phyloP scores from a whole-genome alignment of 2,888 invertebrate genomes.

The Pterobdella sp. region DNA sequence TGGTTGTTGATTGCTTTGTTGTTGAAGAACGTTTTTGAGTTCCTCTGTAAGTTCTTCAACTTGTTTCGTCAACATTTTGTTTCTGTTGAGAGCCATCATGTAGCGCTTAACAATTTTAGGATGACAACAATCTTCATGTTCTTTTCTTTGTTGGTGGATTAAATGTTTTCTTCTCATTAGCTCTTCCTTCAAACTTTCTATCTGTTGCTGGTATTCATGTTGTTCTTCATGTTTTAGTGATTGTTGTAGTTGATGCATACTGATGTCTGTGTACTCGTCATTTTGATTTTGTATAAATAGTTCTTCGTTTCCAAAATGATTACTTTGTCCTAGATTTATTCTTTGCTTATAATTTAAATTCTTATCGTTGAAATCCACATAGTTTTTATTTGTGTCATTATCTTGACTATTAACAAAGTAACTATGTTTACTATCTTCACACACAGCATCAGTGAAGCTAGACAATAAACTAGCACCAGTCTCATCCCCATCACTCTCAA shows the following conservation, averaged over 20 bases:
- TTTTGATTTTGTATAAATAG: neutral
- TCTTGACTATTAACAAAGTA: too few relatives aligned
- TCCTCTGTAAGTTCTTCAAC: neutral
- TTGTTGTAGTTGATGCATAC: constrained; percentile 3
- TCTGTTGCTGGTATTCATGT: constrained; percentile 3
- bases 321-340: too few relatives aligned
- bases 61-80: constrained; percentile 6
- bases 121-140: constrained; percentile 5
- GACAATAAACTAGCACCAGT: too few relatives aligned
- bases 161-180: neutral
- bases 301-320: too few relatives aligned
- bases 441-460: too few relatives aligned
- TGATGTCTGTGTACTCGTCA: neutral
- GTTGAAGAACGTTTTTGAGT: neutral
- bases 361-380: too few relatives aligned
- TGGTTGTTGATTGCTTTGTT: neutral
- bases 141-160: neutral
- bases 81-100: constrained; percentile 5
- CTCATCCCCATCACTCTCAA: too few relatives aligned
- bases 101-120: neutral
- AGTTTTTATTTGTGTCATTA: too few relatives aligned
- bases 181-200: neutral
- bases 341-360: too few relatives aligned
- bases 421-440: too few relatives aligned
- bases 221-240: neutral